Percentiles rank a stretch among this genome's conserved stretches.
phyloP scores from a whole-genome alignment of 1,140 invertebrate species.

The Lanistes nyassanus region DNA sequence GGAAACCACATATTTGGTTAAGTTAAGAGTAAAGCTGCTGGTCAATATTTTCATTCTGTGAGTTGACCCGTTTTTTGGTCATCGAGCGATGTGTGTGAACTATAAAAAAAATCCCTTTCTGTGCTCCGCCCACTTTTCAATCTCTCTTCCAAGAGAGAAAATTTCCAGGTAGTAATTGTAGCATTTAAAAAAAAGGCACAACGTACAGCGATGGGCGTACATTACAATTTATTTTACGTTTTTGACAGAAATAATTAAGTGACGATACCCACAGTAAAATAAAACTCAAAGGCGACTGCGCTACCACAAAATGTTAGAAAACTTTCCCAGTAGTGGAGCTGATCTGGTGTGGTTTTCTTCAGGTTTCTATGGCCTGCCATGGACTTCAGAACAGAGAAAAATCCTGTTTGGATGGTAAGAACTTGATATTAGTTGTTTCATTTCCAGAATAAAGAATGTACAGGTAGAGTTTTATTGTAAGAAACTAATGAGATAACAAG shows the following conservation, averaged over 20 bases:
- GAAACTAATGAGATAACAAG: too few species aligned
- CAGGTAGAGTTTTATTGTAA: too few species aligned
- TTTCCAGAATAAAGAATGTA: constrained; percentile 15
- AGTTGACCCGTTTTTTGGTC: too few species aligned
- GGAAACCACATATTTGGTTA: too few species aligned
- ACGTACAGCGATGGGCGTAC: too few species aligned
- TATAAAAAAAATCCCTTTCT: too few species aligned
- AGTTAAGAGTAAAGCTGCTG: too few species aligned
- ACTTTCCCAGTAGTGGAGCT: neutral
- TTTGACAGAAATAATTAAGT: neutral
- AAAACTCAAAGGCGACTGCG: neutral
- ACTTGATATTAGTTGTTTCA: neutral
- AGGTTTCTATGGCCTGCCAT: constrained; percentile 99
- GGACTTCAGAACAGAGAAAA: constrained; percentile 97
- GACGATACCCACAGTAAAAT: neutral
- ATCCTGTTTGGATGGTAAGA: constrained; percentile 89
- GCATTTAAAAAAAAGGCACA: neutral
- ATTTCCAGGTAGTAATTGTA: too few species aligned
- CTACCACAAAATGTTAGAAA: neutral
- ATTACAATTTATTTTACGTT: neutral
- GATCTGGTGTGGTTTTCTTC: constrained; percentile 62
- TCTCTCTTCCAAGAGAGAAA: too few species aligned
- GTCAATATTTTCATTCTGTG: too few species aligned
- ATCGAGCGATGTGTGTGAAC: too few species aligned
- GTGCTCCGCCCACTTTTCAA: too few species aligned